Base-by-base conservation (phyloP, 2,888 invertebrate species). In the Tanypteryx hageni region DNA sequence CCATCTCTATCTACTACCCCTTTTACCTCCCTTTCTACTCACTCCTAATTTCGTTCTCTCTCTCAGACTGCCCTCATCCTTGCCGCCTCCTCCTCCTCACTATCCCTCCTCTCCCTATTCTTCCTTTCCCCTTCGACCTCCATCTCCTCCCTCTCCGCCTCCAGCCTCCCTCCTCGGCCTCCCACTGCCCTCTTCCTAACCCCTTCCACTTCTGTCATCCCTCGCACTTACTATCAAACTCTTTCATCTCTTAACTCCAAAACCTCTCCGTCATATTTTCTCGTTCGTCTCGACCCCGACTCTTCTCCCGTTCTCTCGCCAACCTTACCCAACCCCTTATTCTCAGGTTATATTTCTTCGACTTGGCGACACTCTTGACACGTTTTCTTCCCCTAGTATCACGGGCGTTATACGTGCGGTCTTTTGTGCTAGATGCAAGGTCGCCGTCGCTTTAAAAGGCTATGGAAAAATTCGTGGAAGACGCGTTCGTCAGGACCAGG, bases 1-100 rank as follows among this genome's bases (percentile, higher is more conserved):
- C 31, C 22, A 27, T 76, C 76, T 76, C 76, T 76, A 76, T 76
- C 76, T 76, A 76, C 27, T 76, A 76, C 76, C 22, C 27, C 76
- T 76, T 68, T 76, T 22, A 76, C 76, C 76, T 27, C 76, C 76
- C 27, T 76, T 27, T 27, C 68, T 68, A 68, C 76, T 27, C 76
- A 27, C 22, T 27, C 11, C 76, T 76, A 76, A 76, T 76, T 76
- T 27, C 13, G 22, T 27, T 76, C 76, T 27, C 76, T 27, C 76
- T 13, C 76, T 76, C 68, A 0, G n/a, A 18, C 76, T 76, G 22
- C 76, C 76, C 76, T 76, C 76, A 76, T 76, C 22, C 76, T 76
- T 76, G 1, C 44, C 44, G 1, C 44, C 44, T 44, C 44, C 44
- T 44, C 76, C 76, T 27, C 10, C 11, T 76, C 22, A 1, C 11